Conservation (phyloP, 2,113 vertebrate genomes). For the Hylia prasina region DNA sequence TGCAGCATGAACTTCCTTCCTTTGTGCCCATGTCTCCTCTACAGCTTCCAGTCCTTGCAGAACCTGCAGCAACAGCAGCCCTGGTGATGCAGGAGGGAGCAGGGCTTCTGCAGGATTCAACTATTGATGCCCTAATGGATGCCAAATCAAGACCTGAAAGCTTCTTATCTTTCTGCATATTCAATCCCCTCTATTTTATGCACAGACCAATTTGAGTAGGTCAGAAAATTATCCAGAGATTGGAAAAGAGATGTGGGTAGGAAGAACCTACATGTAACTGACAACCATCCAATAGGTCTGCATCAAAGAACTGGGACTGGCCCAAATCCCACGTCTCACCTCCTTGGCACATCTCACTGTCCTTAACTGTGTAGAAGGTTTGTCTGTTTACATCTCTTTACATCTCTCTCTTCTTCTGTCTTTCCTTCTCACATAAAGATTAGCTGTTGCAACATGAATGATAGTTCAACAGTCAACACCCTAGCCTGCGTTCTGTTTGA, state of each 20-base stretch:
- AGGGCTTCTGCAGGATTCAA: not conserved
- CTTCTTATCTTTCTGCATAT: not conserved
- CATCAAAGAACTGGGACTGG: not conserved
- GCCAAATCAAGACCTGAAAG: not conserved
- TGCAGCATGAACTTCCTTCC: conserved; percentile 36
- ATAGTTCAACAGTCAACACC: not conserved
- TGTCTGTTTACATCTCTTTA: not conserved
- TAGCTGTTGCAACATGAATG: not conserved
- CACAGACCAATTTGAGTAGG: not conserved
- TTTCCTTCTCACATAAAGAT: not conserved
- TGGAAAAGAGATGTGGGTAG: not conserved
- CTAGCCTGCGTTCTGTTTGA: not conserved
- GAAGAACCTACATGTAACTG: not conserved
- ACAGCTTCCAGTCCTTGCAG: not conserved
- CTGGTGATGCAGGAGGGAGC: not conserved
- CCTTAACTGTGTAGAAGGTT: not conserved
- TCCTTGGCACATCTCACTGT: not conserved
- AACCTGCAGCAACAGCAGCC: not conserved
- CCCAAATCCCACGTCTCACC: not conserved
- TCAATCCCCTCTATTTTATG: not conserved
- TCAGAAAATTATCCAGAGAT: not conserved
- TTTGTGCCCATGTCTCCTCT: not conserved
- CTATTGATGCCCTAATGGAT: not conserved
- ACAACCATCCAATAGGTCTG: not conserved
- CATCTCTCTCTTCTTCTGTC: not conserved